Evolutionary conservation across 30 jellyfish, hydroid and myxozoan species (phyloP).

Genomic region (Calvadosia cruxmelitensis): DNA sequence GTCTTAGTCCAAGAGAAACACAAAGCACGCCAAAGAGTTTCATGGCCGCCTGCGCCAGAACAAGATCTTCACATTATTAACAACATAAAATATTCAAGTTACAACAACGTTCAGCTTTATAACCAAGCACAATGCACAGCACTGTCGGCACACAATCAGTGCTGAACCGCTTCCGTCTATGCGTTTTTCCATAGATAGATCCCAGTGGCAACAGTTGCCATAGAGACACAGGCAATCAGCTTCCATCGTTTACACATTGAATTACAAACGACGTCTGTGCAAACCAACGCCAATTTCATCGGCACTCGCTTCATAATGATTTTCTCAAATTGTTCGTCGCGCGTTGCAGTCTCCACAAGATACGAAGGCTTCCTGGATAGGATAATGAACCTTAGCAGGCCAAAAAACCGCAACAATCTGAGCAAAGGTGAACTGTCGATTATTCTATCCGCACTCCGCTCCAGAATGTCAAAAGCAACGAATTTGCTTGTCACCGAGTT

Average conservation of each 20-base stretch:
- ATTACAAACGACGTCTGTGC: neutral
- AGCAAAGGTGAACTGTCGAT: slow-evolving; percentile 22
- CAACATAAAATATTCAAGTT: too few relatives aligned
- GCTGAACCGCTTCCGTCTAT: too few relatives aligned
- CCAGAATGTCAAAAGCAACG: slow-evolving; percentile 48
- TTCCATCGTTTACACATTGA: neutral
- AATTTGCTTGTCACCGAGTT: slow-evolving; percentile 16
- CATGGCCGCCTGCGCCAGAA: too few relatives aligned
- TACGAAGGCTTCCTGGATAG: slow-evolving; percentile 30
- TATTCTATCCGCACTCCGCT: slow-evolving; percentile 23
- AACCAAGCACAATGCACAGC: too few relatives aligned
- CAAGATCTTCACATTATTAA: too few relatives aligned
- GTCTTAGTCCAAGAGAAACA: too few relatives aligned
- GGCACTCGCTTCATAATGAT: slow-evolving; percentile 32
- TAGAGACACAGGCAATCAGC: neutral
- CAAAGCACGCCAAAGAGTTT: too few relatives aligned
- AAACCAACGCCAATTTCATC: slow-evolving; percentile 12
- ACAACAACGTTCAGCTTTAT: too few relatives aligned
- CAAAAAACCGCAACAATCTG: neutral
- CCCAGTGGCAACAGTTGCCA: neutral
- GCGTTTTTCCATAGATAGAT: too few relatives aligned
- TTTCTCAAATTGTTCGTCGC: slow-evolving; percentile 66
- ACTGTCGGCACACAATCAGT: too few relatives aligned
- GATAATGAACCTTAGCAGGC: slow-evolving; percentile 21
- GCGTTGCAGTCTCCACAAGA: slow-evolving; percentile 34